phyloP scores from a whole-genome alignment of 2,113 vertebrate species.

The Colistium nudipinnis region DNA sequence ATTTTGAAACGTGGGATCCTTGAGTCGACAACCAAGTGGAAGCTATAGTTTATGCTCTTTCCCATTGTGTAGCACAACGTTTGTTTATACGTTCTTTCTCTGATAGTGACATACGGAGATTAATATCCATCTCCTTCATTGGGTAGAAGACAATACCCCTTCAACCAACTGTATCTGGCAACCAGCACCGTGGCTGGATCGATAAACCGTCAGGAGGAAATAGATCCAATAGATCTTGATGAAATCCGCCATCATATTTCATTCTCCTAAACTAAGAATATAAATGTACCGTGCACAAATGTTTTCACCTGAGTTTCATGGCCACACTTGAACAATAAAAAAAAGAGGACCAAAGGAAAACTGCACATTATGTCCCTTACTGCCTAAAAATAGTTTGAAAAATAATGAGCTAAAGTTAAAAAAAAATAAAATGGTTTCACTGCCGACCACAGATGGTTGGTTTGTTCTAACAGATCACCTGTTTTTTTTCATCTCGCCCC shows the following conservation, averaged over 20 bases:
- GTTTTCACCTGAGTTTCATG: not conserved
- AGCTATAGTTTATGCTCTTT: no score
- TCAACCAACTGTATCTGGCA: not conserved
- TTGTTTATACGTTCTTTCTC: no score
- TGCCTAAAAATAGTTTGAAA: constrained; percentile 4
- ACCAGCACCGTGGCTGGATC: not conserved
- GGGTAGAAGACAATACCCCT: not conserved
- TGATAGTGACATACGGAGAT: no score
- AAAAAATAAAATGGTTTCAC: no score
- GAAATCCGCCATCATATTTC: not conserved
- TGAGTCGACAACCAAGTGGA: no score
- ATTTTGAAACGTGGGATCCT: no score
- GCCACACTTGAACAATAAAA: not conserved
- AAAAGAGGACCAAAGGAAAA: no score
- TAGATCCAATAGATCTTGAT: not conserved
- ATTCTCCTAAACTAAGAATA: no score
- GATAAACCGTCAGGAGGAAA: not conserved
- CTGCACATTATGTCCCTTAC: not conserved
- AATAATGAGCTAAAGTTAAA: constrained; percentile 6
- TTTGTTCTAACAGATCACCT: not conserved
- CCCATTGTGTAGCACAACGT: no score
- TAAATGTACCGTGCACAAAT: no score
- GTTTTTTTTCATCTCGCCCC: constrained; percentile 12
- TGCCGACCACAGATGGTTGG: not conserved
- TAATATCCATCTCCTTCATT: no score